Conservation (phyloP, 2,888 invertebrate genomes). For the Mycalesis mineus region DNA sequence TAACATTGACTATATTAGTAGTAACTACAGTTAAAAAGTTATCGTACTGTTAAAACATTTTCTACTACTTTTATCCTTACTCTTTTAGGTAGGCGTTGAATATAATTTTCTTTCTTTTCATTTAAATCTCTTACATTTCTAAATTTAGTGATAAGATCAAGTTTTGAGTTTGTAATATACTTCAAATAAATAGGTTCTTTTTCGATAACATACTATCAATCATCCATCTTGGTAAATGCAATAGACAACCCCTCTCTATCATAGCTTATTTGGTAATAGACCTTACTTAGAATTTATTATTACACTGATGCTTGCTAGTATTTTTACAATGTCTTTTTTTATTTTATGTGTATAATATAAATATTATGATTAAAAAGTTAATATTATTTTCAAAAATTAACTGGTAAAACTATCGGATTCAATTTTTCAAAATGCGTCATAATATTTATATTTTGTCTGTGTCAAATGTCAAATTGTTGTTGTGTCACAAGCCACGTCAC, state of each 20-base stretch:
- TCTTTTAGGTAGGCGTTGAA: not conserved
- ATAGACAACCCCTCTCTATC: constrained; percentile 8
- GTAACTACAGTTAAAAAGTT: not conserved
- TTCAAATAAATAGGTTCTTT: too few species aligned
- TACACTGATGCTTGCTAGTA: constrained; percentile 18
- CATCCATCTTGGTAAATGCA: not conserved
- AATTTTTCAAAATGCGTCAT: constrained; percentile 15
- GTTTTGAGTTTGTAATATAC: too few species aligned
- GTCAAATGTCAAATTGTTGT: constrained; percentile 33
- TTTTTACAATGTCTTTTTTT: constrained; percentile 17
- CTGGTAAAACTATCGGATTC: not conserved
- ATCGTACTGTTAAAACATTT: not conserved
- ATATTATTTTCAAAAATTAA: not conserved
- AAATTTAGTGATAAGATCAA: not conserved
- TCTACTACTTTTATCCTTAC: not conserved
- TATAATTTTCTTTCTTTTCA: not conserved
- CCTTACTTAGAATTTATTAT: constrained; percentile 9
- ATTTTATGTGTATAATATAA: constrained; percentile 17
- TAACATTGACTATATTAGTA: not conserved
- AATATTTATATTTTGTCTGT: constrained; percentile 26
- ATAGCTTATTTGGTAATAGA: constrained; percentile 24
- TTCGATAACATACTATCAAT: too few species aligned
- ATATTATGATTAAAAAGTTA: constrained; percentile 22
- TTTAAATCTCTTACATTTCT: not conserved
- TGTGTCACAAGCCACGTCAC: constrained; percentile 68